Conservation (phyloP, 2,113 vertebrate species). For the Sinocyclocheilus anophthalmus region DNA sequence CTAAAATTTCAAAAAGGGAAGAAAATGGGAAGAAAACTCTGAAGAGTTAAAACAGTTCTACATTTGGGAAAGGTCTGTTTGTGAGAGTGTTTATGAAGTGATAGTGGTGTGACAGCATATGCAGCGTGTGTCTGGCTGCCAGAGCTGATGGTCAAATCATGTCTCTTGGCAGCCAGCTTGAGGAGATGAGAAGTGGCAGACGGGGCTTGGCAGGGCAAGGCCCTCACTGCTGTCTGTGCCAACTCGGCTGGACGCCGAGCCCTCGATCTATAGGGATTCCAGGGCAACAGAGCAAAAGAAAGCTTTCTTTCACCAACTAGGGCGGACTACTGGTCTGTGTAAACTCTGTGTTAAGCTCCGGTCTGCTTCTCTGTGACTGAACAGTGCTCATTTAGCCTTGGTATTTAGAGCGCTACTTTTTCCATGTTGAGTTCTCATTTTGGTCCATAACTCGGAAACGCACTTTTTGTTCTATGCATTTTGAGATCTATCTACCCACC, state of each 20-base stretch:
- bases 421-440: not conserved
- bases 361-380: constrained; percentile 31
- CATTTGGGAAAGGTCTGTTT: not conserved
- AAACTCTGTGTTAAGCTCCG: constrained; percentile 43
- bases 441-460: not conserved
- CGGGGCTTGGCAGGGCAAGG: constrained; percentile 61
- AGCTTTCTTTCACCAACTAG: constrained; percentile 62
- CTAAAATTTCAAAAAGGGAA: not conserved
- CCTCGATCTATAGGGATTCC: constrained; percentile 62
- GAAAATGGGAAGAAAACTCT: not conserved
- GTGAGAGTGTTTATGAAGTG: not conserved
- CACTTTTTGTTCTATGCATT: not conserved
- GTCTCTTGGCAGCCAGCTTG: constrained; percentile 57
- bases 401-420: not conserved
- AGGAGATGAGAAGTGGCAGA: constrained; percentile 66
- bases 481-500: not conserved
- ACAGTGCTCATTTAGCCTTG: not conserved
- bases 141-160: constrained; percentile 10
- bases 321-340: constrained; percentile 46
- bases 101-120: not conserved
- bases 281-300: constrained; percentile 60
- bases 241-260: constrained; percentile 58
- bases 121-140: constrained; percentile 15
- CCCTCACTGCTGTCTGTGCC: constrained; percentile 57
- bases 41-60: not conserved